Evolutionary conservation across 2,797 vertebrate genomes (phyloP), one percentile per base, ranked within the genome.

Genomic region (Tenualosa ilisha): DNA sequence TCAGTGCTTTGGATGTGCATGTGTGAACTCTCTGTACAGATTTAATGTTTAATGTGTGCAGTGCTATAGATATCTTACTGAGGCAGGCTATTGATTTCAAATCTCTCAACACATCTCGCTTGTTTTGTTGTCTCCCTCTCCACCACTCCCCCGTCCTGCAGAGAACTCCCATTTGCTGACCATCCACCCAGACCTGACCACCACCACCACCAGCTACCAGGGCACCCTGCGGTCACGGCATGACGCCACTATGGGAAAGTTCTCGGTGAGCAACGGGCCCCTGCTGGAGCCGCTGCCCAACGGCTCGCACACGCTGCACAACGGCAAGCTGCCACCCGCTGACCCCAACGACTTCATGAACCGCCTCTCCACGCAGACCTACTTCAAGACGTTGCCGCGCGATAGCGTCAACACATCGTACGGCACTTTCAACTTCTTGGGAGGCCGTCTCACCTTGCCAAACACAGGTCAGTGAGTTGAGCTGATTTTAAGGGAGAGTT

Each of bases 101-200:
- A 79, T 26, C 65, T 40, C 65, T 72, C 65, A 31, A 72, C 31
- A 68, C 26, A 13, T 17, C 65, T 3, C 11, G 31, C 65, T 37
- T 61, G 56, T 61, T 61, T 40, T 40, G 61, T 6, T n/a, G 22
- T 26, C 12, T 24, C 24, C 11, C 61, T 17, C 37, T 54, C 46
- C 12, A 49, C 81, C 37, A 40, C 63, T 85, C 49, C 61, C 85
- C 83, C 84, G 92, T 87, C 86, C 85, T 81, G 85, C 94, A 99
- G 98, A 99, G 94, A 98, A 97, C 90, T 97, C 98, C 89, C 96
- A 98, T 92, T 96, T 99, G 95, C 97, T 99, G 90, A 99, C 98
- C 92, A 99, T 99, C 95, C 98, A 99, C 93, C 98, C 98, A 0
- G 98, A 99, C 94, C 96, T 99, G 90, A 99, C 98, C 90, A 98